phyloP scores from a whole-genome alignment of 2,113 vertebrate genomes.

The Petroica traversi region DNA sequence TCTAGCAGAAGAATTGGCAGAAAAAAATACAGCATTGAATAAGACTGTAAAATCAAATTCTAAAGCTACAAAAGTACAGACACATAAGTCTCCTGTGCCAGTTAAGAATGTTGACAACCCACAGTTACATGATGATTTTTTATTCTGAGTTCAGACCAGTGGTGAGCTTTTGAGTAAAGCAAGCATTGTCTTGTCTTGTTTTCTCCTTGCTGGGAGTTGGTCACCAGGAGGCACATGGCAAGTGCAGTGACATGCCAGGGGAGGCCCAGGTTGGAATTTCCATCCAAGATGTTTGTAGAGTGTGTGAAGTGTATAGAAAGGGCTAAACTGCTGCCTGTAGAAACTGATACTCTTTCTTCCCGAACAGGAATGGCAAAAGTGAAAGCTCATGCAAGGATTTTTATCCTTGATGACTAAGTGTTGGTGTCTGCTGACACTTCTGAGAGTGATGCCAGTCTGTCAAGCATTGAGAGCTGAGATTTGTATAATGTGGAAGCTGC shows the following conservation, averaged over 20 bases:
- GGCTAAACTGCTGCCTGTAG: background rate
- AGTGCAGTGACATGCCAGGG: background rate
- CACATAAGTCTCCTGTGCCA: background rate
- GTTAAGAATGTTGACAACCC: background rate
- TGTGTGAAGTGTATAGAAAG: fast-evolving
- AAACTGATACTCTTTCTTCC: background rate
- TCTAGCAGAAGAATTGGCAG: background rate
- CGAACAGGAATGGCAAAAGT: background rate
- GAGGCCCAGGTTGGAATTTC: background rate
- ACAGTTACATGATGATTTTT: background rate
- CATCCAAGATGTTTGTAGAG: background rate
- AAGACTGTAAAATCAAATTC: background rate
- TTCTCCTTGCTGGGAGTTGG: background rate
- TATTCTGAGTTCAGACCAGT: background rate
- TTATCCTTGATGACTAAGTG: background rate
- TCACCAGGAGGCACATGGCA: background rate
- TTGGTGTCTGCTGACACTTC: background rate
- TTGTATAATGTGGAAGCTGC: background rate
- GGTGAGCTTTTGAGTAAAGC: background rate
- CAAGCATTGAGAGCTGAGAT: background rate
- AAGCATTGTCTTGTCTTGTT: background rate
- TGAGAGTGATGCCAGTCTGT: background rate
- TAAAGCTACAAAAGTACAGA: background rate
- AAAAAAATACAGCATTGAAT: background rate
- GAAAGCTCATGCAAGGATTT: background rate